Evolutionary conservation across 2,888 invertebrate species (phyloP), one percentile per base, ranked within the genome.

Genomic region (Metacarcinus magister): DNA sequence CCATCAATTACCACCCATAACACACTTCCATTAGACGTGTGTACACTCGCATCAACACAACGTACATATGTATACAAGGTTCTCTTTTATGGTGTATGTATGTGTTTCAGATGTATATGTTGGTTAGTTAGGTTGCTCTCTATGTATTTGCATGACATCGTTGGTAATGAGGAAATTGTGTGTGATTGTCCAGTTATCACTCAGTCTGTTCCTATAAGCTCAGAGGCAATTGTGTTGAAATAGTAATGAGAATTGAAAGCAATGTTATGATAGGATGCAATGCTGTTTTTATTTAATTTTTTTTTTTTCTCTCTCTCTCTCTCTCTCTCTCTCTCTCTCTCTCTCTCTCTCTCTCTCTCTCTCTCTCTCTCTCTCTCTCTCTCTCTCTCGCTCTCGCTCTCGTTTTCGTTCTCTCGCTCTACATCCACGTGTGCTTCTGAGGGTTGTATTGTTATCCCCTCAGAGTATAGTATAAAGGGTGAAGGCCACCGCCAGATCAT

Each of bases 181-280:
- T n/a, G 67, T n/a, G 67, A n/a, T 67, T 67, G 67, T 67, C n/a
- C 67, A n/a, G 67, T 67, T 67, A 67, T 67, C 67, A n/a, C 67
- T 19, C 23, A 5, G 67, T 23, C n/a, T 19, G 67, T 67, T 67
- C n/a, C 67, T 67, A 5, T 19, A 16, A 5, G 67, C 67, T 67
- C 67, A 2, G 67, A 67, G 23, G 67, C 67, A 67, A 67, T 67
- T 13, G 16, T n/a, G 67, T 23, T 67, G n/a, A 67, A 67, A 67
- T 23, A 67, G 19, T 67, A 67, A 67, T n/a, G 19, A 67, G 67
- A n/a, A 54, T 7, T 7, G 67, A 19, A 67, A 67, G 67, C n/a
- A 67, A 67, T 2, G 67, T 67, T 19, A n/a, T 13, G 54, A 16
- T 1, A 16, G 54, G 8, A 54, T 54, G 10, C 54, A 54, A 13